These are phyloP conservation scores for Thomomys bottae DNA, from an alignment of 2,113 vertebrate genomes.

Conservation along the genomic window DNA sequence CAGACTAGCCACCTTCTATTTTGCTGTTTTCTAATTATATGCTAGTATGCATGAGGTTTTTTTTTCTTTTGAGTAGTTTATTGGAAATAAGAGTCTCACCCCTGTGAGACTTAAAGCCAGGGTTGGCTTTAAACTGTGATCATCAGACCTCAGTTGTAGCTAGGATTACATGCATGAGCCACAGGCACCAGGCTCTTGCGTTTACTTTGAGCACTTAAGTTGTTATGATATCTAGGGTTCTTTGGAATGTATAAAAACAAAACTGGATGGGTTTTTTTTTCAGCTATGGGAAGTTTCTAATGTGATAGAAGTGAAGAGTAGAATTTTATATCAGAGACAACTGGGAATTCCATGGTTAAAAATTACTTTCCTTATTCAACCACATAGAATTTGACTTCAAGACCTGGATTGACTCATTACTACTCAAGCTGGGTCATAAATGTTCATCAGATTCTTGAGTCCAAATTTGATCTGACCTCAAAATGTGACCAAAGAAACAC, in stretches of 20 bases:
- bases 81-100: too few species aligned
- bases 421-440: background rate
- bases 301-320: slow-evolving; percentile 53
- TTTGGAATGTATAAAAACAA: slow-evolving; percentile 65
- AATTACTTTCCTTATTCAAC: slow-evolving; percentile 1
- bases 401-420: background rate
- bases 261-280: slow-evolving; percentile 53
- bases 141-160: too few species aligned
- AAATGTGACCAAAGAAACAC: background rate
- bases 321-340: slow-evolving; percentile 4
- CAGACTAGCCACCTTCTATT: background rate
- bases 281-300: slow-evolving; percentile 60
- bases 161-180: too few species aligned
- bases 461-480: background rate
- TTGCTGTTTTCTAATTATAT: slow-evolving; percentile 44
- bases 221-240: slow-evolving; percentile 78
- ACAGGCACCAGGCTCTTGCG: slow-evolving; percentile 41
- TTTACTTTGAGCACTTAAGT: slow-evolving; percentile 70
- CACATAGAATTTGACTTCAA: slow-evolving; percentile 24
- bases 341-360: background rate
- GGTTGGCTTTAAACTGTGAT: too few species aligned
- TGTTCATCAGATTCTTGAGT: background rate
- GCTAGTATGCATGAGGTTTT: background rate
- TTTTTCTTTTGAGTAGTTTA: too few species aligned
- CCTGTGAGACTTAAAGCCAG: too few species aligned